Percentiles rank a stretch among this genome's conserved stretches.
phyloP scores from a whole-genome alignment of 2,888 invertebrate species.

The Macrosoma leucophasiata region DNA sequence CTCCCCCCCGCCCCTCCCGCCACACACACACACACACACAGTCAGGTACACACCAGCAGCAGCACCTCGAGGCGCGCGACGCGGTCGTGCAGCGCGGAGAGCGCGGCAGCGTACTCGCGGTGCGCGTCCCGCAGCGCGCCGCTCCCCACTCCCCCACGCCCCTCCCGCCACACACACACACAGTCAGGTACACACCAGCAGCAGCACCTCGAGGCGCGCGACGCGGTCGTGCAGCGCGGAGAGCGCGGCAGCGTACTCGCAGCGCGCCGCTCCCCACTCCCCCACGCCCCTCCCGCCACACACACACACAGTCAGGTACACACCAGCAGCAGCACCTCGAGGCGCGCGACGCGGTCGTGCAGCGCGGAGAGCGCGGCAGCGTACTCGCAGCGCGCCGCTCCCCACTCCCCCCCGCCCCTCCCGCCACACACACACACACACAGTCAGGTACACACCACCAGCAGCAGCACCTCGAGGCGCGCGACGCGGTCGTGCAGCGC shows the following conservation, averaged over 20 bases:
- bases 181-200: too few species aligned
- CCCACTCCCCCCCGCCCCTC: slow-evolving; percentile 92
- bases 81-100: slow-evolving; percentile 91
- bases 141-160: slow-evolving; percentile 94
- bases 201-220: slow-evolving; percentile 86
- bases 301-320: slow-evolving; percentile 37
- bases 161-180: slow-evolving; percentile 85
- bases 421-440: too few species aligned
- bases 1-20: slow-evolving; percentile 93
- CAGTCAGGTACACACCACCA: too few species aligned
- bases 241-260: slow-evolving; percentile 88
- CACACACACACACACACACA: slow-evolving; percentile 85
- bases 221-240: slow-evolving; percentile 91
- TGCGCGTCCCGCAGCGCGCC: slow-evolving; percentile 92
- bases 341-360: slow-evolving; percentile 90
- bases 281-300: slow-evolving; percentile 84
- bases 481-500: slow-evolving; percentile 93
- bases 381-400: slow-evolving; percentile 91
- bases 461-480: slow-evolving; percentile 86
- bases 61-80: slow-evolving; percentile 90
- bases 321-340: slow-evolving; percentile 86
- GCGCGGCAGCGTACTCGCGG: slow-evolving; percentile 88
- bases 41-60: slow-evolving; percentile 77
- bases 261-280: slow-evolving; percentile 93
- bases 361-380: slow-evolving; percentile 88